phyloP scores from a whole-genome alignment of 2,113 vertebrate species.

The Chaetura pelagica region DNA sequence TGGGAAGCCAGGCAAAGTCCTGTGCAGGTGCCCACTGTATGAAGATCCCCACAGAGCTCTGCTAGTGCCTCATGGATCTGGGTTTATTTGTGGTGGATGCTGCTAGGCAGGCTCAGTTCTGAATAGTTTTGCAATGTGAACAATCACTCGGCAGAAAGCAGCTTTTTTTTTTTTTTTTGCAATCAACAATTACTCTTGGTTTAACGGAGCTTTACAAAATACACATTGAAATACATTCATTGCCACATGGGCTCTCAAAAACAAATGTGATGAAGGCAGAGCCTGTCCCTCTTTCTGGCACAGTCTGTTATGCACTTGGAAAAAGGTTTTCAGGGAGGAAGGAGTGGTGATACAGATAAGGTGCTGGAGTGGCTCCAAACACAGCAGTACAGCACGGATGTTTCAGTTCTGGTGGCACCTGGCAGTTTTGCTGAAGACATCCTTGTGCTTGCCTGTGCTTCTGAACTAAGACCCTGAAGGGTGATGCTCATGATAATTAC shows the following conservation, averaged over 20 bases:
- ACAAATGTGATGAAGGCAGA: neutral
- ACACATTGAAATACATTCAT: neutral
- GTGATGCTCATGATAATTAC: fast-evolving
- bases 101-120: neutral
- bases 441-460: neutral
- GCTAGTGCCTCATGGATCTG: neutral
- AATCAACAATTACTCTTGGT: neutral
- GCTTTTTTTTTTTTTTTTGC: neutral
- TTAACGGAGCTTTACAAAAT: neutral
- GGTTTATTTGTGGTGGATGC: neutral
- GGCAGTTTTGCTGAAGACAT: neutral
- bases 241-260: neutral
- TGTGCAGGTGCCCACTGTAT: fast-evolving
- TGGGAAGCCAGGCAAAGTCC: neutral
- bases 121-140: neutral
- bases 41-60: neutral
- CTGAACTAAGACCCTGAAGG: neutral
- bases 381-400: neutral
- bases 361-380: neutral
- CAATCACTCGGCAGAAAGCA: neutral
- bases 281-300: neutral
- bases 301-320: neutral
- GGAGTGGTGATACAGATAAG: neutral
- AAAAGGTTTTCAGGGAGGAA: neutral
- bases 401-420: neutral